These are phyloP conservation scores for Zoanthus solanderi DNA, from an alignment of 92 coral and sea anemone genomes.

Conservation along the genomic window DNA sequence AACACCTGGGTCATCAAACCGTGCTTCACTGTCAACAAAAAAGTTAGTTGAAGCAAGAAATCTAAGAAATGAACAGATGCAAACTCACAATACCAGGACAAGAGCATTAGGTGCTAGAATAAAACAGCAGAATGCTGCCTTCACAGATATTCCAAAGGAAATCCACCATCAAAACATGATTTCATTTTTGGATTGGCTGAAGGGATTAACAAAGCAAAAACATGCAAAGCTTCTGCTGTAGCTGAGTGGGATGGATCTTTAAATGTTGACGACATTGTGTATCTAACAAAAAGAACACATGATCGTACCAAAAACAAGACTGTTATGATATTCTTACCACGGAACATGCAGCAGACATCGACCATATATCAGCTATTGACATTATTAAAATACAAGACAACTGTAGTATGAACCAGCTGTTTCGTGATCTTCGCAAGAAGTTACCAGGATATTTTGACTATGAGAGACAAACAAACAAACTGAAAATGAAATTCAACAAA, in stretches of 20 bases:
- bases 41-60: neutral
- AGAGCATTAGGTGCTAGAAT: neutral
- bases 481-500: too few species aligned
- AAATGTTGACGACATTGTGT: conserved; percentile 28
- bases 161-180: conserved; percentile 40
- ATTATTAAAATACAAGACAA: too few species aligned
- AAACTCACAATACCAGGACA: neutral
- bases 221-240: neutral
- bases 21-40: neutral
- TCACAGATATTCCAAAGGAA: conserved; percentile 28
- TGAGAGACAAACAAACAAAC: too few species aligned
- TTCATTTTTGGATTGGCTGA: conserved; percentile 33
- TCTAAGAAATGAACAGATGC: neutral
- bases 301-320: too few species aligned
- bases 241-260: conserved; percentile 35
- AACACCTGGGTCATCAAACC: neutral
- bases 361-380: too few species aligned
- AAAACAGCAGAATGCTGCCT: conserved; percentile 32
- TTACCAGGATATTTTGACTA: too few species aligned
- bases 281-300: neutral
- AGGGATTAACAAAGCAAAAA: neutral
- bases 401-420: too few species aligned
- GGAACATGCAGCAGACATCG: too few species aligned
- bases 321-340: too few species aligned
- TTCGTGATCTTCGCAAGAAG: too few species aligned